Percentiles rank a stretch among this genome's conserved stretches.
Conservation (phyloP, 2,888 invertebrate genomes). For the Mayetiola destructor region DNA sequence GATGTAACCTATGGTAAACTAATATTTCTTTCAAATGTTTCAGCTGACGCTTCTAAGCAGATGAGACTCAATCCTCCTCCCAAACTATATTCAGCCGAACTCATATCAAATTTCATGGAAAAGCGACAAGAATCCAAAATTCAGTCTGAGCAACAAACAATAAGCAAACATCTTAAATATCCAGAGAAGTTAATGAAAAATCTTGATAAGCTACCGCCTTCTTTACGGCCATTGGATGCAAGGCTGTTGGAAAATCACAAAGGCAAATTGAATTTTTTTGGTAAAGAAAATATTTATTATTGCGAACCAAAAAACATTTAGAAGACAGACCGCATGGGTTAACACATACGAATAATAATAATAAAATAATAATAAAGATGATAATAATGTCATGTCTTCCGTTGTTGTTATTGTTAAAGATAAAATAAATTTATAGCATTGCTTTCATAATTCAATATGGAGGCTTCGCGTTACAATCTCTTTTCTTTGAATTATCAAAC, state of each 20-base stretch:
- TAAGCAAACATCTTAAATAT: constrained; percentile 15
- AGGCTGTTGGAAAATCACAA: neutral
- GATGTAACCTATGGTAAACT: neutral
- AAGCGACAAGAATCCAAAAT: neutral
- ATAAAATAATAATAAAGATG: neutral
- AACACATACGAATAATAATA: no score
- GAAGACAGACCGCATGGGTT: no score
- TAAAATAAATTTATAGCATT: no score
- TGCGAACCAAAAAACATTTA: no score
- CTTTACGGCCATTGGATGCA: constrained; percentile 21
- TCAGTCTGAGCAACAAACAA: neutral
- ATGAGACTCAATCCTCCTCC: no score
- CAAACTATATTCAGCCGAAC: neutral
- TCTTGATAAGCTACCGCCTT: constrained; percentile 20
- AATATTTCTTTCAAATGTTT: neutral
- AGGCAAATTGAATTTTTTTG: neutral
- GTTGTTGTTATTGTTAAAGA: neutral
- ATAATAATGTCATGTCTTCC: neutral
- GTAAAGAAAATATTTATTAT: no score
- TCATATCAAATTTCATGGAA: neutral
- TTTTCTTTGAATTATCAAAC: no score
- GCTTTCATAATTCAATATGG: no score
- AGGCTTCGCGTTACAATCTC: no score
- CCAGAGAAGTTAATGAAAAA: neutral
- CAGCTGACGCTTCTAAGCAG: neutral